These are phyloP conservation scores for Torymus tubicola DNA, from an alignment of 2,888 invertebrate genomes.

Conservation along the genomic window DNA sequence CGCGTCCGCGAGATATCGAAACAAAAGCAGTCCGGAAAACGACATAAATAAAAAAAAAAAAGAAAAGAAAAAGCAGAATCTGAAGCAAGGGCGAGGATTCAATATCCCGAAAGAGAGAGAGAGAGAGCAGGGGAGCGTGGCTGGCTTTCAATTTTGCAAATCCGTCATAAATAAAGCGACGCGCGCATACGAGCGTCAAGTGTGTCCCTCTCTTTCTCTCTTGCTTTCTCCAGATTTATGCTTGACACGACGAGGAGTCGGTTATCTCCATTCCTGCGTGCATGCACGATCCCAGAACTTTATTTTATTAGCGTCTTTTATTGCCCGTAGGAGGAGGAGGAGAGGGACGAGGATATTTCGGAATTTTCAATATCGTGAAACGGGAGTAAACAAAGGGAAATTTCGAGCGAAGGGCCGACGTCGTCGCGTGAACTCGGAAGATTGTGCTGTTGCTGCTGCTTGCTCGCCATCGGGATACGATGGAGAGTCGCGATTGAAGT, in stretches of 20 bases:
- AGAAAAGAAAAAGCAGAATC: neutral
- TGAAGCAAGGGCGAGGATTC: neutral
- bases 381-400: no score
- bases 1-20: neutral
- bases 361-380: constrained; percentile 37
- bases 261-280: no score
- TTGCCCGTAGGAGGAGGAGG: neutral
- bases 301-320: constrained; percentile 42
- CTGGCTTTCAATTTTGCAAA: constrained; percentile 59
- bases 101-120: neutral
- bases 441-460: no score
- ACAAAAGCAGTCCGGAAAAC: neutral
- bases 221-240: neutral
- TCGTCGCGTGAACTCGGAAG: no score
- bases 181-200: neutral
- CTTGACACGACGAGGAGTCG: no score
- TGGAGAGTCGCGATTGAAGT: no score
- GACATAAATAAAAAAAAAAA: neutral
- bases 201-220: constrained; percentile 2
- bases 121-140: neutral
- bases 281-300: neutral
- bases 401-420: no score
- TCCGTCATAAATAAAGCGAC: constrained; percentile 61
- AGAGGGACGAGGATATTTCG: neutral
- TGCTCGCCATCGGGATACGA: no score